Conservation (phyloP, 2,888 invertebrate species). For the Noctua fimbriata region DNA sequence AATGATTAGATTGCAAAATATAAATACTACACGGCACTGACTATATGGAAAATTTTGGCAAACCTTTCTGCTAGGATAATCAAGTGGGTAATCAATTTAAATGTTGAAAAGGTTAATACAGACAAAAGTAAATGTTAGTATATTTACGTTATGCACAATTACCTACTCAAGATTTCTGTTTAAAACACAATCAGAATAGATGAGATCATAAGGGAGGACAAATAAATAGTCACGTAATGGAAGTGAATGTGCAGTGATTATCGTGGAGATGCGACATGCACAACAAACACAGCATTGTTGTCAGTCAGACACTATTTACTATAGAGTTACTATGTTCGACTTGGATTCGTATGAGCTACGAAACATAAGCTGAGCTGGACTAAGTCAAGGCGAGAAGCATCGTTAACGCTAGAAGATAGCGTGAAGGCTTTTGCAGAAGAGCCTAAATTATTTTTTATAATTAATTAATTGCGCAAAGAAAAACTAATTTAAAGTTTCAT, state of each 20-base stretch:
- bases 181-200: constrained; percentile 36
- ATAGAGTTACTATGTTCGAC: constrained; percentile 6
- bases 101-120: constrained; percentile 21
- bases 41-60: constrained; percentile 49
- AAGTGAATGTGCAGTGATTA: constrained; percentile 62
- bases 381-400: constrained; percentile 1
- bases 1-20: constrained; percentile 61
- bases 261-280: constrained; percentile 58
- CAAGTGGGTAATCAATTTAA: constrained; percentile 39
- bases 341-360: background rate
- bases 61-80: constrained; percentile 37
- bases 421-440: background rate
- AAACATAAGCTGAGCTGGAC: background rate
- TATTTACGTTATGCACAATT: constrained; percentile 29
- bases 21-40: constrained; percentile 37
- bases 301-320: constrained; percentile 8
- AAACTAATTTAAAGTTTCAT: constrained; percentile 49
- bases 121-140: constrained; percentile 28
- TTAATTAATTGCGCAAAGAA: constrained; percentile 48
- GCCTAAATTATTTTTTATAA: constrained; percentile 10
- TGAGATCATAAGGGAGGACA: constrained; percentile 52
- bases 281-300: constrained; percentile 39
- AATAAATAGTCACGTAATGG: constrained; percentile 60
- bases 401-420: background rate
- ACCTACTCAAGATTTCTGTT: constrained; percentile 16